Percentiles rank a stretch among this genome's conserved stretches.
Conservation (phyloP, 2,113 vertebrate species). For the Conger conger region DNA sequence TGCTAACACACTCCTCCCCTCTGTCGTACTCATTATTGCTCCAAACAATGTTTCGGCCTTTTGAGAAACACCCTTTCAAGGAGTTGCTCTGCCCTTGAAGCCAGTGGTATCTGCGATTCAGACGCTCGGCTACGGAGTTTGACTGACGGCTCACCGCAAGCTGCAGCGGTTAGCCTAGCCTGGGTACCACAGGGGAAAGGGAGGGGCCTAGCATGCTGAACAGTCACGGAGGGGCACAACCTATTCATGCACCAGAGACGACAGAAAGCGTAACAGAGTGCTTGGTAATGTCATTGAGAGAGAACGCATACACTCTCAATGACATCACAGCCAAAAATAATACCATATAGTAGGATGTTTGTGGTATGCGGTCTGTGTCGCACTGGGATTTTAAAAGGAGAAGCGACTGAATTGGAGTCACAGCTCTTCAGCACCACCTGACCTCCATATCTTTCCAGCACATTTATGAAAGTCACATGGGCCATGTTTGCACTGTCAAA, state of each 20-base stretch:
- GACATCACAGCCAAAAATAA: neutral
- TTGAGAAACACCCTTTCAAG: neutral
- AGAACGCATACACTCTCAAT: neutral
- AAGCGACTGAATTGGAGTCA: neutral
- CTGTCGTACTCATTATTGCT: neutral
- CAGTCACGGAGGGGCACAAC: neutral
- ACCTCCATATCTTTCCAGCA: neutral
- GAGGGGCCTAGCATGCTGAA: slow-evolving; percentile 10
- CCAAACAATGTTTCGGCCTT: neutral
- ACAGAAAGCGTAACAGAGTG: neutral
- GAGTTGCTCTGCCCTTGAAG: neutral
- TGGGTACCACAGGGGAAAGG: neutral
- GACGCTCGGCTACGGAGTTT: neutral
- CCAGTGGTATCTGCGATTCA: neutral
- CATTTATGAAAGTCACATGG: neutral
- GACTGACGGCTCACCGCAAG: neutral
- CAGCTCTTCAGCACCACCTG: neutral
- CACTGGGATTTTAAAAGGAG: neutral
- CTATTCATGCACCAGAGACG: neutral
- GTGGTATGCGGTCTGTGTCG: neutral
- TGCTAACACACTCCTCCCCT: neutral
- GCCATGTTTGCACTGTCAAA: neutral
- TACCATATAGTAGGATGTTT: neutral
- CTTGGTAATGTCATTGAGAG: neutral
- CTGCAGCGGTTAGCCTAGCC: neutral